Evolutionary conservation across 1,140 invertebrate genomes (phyloP), one percentile per base, ranked within the genome.

Genomic region (Cotesia chilonis): DNA sequence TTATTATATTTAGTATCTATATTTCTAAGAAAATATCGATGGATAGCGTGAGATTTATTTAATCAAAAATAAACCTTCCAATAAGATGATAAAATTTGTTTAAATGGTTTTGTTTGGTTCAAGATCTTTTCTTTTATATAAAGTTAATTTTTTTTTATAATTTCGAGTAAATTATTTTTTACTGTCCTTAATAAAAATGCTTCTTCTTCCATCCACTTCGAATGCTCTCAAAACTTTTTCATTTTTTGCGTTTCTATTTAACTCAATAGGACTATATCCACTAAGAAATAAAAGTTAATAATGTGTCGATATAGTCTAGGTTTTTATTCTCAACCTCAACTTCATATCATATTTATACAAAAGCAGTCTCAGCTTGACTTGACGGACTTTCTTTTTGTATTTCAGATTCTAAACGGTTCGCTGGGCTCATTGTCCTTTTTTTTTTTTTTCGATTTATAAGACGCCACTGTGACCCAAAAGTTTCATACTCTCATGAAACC

Each of bases 381-480:
- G 28, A 28, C 28, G 28, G 57, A 17, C 17, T 59, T 59, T 59
- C 28, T 59, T 59, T 59, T 20, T 28, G 17, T 59, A 47, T 47
- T 47, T 7, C 10, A 47, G 41, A 6, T 59, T 28, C 57, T 59
- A 59, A 20, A 20, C 57, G 20, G 14, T 59, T 59, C 57, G 57
- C 17, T 59, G 57, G 57, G 5, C 57, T 59, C 57, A 59, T 59
- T 59, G 57, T 59, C 17, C 7, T 5, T 59, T 47, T 9, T 5
- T 59, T 47, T 5, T 59, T 47, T 20, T 59, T 59, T 20, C 17
- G 57, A 59, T 17, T 59, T 20, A 28, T 59, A 4, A 5, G 57
- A 59, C 57, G 57, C 57, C 57, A 59, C 4, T 59, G 57, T 59
- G 57, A 28, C 57, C 57, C 17, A 17, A 59, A 59, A 59, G 57